phyloP scores from a whole-genome alignment of 2,888 invertebrate species.

The Callimorpha dominula region DNA sequence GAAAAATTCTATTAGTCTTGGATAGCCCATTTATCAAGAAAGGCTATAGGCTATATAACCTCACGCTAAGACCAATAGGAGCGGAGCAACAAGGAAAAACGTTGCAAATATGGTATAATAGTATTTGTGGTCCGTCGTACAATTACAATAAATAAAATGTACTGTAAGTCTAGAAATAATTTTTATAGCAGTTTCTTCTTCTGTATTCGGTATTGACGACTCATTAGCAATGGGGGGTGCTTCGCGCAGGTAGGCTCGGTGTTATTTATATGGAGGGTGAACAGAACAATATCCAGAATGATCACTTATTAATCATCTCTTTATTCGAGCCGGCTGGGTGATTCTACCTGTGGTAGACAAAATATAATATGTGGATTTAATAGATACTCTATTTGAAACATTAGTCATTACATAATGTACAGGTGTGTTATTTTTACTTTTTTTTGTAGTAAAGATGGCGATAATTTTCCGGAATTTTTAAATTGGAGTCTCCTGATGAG shows the following conservation, averaged over 20 bases:
- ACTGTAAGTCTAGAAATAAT: neutral
- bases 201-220: slow-evolving; percentile 58
- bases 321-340: slow-evolving; percentile 65
- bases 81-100: too few species aligned
- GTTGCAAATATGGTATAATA: too few species aligned
- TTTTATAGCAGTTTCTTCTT: slow-evolving; percentile 18
- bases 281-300: slow-evolving; percentile 71
- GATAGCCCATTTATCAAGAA: too few species aligned
- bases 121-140: too few species aligned
- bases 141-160: slow-evolving; percentile 1
- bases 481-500: too few species aligned
- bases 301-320: slow-evolving; percentile 78
- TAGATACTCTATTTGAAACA: neutral
- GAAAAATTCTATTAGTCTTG: too few species aligned
- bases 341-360: slow-evolving; percentile 51
- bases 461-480: too few species aligned
- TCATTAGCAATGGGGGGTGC: slow-evolving; percentile 78
- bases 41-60: too few species aligned
- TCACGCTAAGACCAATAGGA: too few species aligned
- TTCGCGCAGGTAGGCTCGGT: slow-evolving; percentile 67
- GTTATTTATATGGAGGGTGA: slow-evolving; percentile 74
- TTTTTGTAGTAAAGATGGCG: too few species aligned
- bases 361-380: neutral
- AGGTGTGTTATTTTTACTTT: neutral
- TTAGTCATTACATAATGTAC: neutral